These are phyloP conservation scores for Nylanderia fulva DNA, from an alignment of 1,140 invertebrate genomes.

Conservation along the genomic window DNA sequence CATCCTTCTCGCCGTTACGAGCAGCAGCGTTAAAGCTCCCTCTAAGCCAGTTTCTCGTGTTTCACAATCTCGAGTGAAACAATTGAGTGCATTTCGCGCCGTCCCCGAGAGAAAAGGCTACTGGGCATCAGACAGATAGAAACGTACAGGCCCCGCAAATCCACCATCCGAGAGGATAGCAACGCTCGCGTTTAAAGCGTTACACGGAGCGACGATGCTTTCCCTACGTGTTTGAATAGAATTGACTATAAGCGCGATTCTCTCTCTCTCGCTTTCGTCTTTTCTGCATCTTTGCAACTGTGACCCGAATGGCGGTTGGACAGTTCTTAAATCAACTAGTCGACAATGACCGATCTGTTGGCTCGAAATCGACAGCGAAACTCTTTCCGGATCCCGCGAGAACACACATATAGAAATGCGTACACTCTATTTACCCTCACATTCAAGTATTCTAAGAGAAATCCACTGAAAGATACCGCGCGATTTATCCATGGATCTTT, in stretches of 20 bases:
- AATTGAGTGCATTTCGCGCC: conserved; percentile 78
- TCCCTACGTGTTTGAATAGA: conserved; percentile 8
- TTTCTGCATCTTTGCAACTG: conserved; percentile 11
- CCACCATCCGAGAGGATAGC: conserved; percentile 19
- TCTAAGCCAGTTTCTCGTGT: conserved; percentile 81
- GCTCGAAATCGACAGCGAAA: background rate
- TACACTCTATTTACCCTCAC: background rate
- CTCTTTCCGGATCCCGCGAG: background rate
- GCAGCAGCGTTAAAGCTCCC: conserved; percentile 74
- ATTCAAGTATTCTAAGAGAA: conserved; percentile 1
- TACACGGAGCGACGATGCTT: conserved; percentile 25
- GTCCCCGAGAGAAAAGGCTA: conserved; percentile 68
- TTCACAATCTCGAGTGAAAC: conserved; percentile 82
- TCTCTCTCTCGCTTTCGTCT: background rate
- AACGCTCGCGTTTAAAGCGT: conserved; percentile 38
- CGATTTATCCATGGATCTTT: background rate
- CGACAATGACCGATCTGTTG: conserved; percentile 1
- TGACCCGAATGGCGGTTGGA: background rate
- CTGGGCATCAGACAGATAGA: conserved; percentile 63
- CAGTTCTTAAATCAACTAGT: background rate
- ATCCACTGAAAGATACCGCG: background rate
- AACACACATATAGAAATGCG: background rate
- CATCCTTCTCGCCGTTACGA: conserved; percentile 42
- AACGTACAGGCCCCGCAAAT: conserved; percentile 60
- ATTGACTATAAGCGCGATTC: conserved; percentile 6